Percentiles rank a stretch among this genome's conserved stretches.
Conservation (phyloP, 2,113 vertebrate genomes). For the Pardalotus punctatus region DNA sequence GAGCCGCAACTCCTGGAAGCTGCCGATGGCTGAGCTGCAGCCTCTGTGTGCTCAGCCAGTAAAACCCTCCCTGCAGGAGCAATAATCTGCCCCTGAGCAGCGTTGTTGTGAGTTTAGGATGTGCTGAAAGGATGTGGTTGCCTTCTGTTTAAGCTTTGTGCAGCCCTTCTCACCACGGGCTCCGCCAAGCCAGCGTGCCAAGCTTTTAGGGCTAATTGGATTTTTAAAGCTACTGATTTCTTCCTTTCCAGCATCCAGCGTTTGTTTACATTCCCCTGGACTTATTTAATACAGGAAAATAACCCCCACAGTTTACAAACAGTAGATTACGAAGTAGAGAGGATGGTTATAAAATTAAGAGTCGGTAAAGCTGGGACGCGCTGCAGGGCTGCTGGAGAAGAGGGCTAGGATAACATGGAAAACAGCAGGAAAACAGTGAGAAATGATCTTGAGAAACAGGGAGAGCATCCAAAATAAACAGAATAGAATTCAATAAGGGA, state of each 20-base stretch:
- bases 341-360: background rate
- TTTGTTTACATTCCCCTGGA: slow-evolving; percentile 52
- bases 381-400: background rate
- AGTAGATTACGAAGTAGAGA: slow-evolving; percentile 7
- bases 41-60: background rate
- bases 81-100: background rate
- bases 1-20: background rate
- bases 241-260: slow-evolving; percentile 21
- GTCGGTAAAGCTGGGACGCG: background rate
- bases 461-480: background rate
- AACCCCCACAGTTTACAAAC: background rate
- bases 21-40: background rate
- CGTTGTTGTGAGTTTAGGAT: background rate
- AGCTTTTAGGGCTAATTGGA: slow-evolving; percentile 42
- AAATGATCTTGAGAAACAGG: background rate
- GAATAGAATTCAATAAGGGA: background rate
- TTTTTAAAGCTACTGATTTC: slow-evolving; percentile 44
- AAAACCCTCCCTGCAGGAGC: background rate
- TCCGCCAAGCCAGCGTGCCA: slow-evolving; percentile 27
- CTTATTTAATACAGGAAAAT: slow-evolving; percentile 14
- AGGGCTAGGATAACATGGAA: background rate
- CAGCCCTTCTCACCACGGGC: background rate
- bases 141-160: slow-evolving; percentile 11
- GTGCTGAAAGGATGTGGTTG: background rate
- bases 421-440: background rate